Base-by-base conservation (phyloP, 2,888 invertebrate genomes). In the Congeria kusceri region DNA sequence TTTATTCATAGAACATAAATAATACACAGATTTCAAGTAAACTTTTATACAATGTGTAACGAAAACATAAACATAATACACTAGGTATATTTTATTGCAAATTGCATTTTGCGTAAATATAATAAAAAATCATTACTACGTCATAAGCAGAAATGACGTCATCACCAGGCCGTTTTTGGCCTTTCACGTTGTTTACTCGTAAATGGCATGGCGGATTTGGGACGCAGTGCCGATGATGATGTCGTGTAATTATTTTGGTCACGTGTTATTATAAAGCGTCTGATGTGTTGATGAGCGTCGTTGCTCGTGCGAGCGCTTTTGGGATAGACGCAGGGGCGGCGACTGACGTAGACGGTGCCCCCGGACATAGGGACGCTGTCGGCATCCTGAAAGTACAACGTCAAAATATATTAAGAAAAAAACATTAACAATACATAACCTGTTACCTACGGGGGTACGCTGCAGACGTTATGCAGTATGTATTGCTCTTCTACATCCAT, bases 361-460 rank as follows among this genome's bases (percentile, higher is more conserved):
- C 92, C 92, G 2, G 92, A 90, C 27, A 92, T 85, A 20, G 92
- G 92, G 5, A 92, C 89, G 58, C 85, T 87, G 13, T 89, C 86
- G 0, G 88, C 81, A 27, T 79, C 82, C 91, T 91, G 84, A 11
- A 72, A 63, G 18, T 28, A 68, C 4, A 67, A 64, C 23, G n/a
- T 53, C 1, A 53, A 53, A 53, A 23, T 46, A 27, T 23, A 23
- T 15, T 5, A 46, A 46, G 23, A 25, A 64, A 5, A 39, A 39
- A 39, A 39, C 9, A 5, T 1, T 39, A 39, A n/a, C n/a, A n/a
- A n/a, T n/a, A n/a, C n/a, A n/a, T n/a, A n/a, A n/a, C n/a, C n/a
- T n/a, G n/a, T n/a, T n/a, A n/a, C n/a, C n/a, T n/a, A n/a, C n/a
- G n/a, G n/a, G n/a, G n/a, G n/a, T n/a, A n/a, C n/a, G n/a, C n/a